phyloP scores from a whole-genome alignment of 2,113 vertebrate genomes.

The Seriola rivoliana region DNA sequence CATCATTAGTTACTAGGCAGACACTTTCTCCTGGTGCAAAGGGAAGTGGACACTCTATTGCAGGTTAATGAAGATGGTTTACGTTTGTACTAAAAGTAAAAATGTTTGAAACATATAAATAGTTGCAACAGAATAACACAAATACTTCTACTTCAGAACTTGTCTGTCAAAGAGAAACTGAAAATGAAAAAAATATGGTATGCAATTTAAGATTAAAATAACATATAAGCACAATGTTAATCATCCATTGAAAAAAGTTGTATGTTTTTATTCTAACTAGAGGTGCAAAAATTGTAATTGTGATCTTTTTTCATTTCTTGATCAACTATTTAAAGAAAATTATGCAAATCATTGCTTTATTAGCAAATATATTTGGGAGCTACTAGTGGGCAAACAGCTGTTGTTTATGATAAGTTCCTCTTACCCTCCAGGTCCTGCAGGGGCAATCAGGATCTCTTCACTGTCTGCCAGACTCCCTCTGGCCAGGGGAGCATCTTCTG shows the following conservation, averaged over 20 bases:
- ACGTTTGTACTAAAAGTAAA: no score
- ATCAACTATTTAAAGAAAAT: neutral
- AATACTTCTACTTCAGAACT: neutral
- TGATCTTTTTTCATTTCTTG: neutral
- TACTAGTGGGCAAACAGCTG: neutral
- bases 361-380: neutral
- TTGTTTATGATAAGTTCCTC: neutral
- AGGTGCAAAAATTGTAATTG: neutral
- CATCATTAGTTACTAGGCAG: slow-evolving; percentile 65
- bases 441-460: slow-evolving; percentile 20
- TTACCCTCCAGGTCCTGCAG: slow-evolving; percentile 52
- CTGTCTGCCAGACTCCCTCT: slow-evolving; percentile 52
- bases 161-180: neutral
- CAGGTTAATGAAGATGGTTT: neutral
- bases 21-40: neutral
- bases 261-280: neutral
- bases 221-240: neutral
- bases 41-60: no score
- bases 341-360: neutral
- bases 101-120: neutral
- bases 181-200: neutral
- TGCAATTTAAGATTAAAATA: no score
- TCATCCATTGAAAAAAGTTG: neutral
- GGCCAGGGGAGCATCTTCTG: slow-evolving; percentile 50
- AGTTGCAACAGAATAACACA: neutral